These are phyloP conservation scores for Oceanodroma tethys DNA, from an alignment of 2,113 vertebrate species.

Conservation along the genomic window DNA sequence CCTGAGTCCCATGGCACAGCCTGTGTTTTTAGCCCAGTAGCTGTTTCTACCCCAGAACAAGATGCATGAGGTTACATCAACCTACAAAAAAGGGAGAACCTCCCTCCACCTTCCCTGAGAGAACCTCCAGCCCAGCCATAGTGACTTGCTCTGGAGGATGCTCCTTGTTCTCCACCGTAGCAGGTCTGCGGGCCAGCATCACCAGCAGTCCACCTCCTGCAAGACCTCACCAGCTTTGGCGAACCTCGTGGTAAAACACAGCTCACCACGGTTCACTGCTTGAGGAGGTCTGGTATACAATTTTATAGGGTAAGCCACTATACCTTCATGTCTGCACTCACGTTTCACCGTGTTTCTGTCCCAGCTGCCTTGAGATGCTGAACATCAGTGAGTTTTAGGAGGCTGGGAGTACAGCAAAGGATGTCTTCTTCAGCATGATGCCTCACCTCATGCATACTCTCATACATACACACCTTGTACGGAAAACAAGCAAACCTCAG, in stretches of 20 bases:
- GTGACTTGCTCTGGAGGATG: not conserved
- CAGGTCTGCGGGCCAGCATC: accelerated
- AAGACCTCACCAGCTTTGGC: not conserved
- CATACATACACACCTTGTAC: no score
- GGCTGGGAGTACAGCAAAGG: accelerated
- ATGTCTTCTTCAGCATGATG: not conserved
- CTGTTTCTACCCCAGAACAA: not conserved
- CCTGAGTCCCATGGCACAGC: accelerated
- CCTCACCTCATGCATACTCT: not conserved
- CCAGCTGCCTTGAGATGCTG: not conserved
- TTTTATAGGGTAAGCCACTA: not conserved
- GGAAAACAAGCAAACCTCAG: not conserved
- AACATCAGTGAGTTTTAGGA: not conserved
- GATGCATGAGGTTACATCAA: accelerated
- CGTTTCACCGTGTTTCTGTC: not conserved
- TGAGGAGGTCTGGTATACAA: not conserved
- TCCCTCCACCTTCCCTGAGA: not conserved
- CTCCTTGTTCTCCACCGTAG: not conserved
- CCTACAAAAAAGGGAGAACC: not conserved
- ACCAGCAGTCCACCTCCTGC: not conserved
- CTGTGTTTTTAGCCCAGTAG: not conserved
- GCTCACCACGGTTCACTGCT: not conserved
- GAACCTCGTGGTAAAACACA: accelerated
- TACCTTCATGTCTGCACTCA: not conserved
- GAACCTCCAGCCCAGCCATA: not conserved